Base-by-base conservation (phyloP, 2,888 invertebrate species). In the Microplitis deprimator region DNA sequence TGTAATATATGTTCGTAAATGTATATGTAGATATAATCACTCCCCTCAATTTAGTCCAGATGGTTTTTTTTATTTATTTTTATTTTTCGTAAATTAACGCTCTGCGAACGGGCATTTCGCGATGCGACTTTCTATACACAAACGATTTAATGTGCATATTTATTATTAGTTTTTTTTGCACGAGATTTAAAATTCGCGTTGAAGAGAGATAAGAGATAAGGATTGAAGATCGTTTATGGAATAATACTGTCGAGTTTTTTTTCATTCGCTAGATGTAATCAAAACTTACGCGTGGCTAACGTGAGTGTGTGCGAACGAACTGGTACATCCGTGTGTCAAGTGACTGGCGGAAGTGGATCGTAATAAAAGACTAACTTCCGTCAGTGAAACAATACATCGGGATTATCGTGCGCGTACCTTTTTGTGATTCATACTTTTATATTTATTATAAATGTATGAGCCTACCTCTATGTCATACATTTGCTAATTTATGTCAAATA, bases 351-450 rank as follows among this genome's bases (percentile, higher is more conserved):
- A 88, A 88, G 86, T 85, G 84, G 83, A 83, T 84, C 83, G 84
- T 85, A 87, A 87, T 87, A 87, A 87, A 87, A 86, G 83, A 87
- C 82, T 80, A 82, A 85, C 88, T 87, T 88, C 88, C 88, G 87
- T 82, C 81, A 76, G 83, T 87, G 87, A 88, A 88, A 88, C 88
- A 88, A 88, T 87, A 82, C 67, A 20, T 77, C 64, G 74, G 65
- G 77, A 80, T 80, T 77, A 81, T 71, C 59, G 38, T 75, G 69
- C 71, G 67, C 71, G 67, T 77, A 68, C 13, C 77, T 68, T 73
- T 71, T 69, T 71, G 76, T 64, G 69, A 77, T 73, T 77, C 68
- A 64, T 77, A 38, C 60, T 40, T 50, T 50, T 50, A 50, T 13
- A 50, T 50, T 50, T 13, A 50, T 50, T 13, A 50, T 50, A 13